Evolutionary conservation across 2,797 vertebrate genomes (phyloP).

Genomic region (Melanotaenia parkinsoni): DNA sequence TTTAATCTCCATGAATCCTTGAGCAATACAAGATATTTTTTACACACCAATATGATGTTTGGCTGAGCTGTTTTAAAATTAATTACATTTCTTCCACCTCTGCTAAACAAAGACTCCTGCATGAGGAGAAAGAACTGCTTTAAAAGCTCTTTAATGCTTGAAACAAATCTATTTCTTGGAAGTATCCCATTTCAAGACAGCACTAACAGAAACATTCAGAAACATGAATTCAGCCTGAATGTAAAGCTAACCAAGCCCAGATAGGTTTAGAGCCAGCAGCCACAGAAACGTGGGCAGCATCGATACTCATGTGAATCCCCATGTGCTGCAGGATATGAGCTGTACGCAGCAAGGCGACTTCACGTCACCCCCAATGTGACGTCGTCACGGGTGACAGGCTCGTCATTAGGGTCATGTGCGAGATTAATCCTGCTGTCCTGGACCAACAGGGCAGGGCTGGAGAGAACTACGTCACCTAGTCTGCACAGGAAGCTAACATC

Average conservation of each 20-base stretch:
- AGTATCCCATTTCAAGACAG: neutral
- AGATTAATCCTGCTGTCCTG: constrained; percentile 70
- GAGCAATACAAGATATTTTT: constrained; percentile 48
- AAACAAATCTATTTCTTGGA: constrained; percentile 12
- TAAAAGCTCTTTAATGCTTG: neutral
- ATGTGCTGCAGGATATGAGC: constrained; percentile 59
- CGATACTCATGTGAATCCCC: constrained; percentile 74
- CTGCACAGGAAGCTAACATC: constrained; percentile 24
- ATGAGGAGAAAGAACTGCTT: neutral
- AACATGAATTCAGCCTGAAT: constrained; percentile 49
- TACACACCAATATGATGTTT: constrained; percentile 9
- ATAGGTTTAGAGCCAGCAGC: constrained; percentile 49
- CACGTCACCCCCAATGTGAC: constrained; percentile 72
- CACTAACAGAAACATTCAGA: constrained; percentile 8
- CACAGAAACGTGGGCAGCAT: constrained; percentile 38
- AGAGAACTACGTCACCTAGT: constrained; percentile 28
- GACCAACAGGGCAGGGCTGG: constrained; percentile 46
- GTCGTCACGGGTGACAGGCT: constrained; percentile 69
- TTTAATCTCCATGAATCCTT: constrained; percentile 38
- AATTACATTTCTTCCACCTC: constrained; percentile 6
- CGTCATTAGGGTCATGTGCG: constrained; percentile 60
- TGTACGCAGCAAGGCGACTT: constrained; percentile 53
- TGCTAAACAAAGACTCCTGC: constrained; percentile 3
- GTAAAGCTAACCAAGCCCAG: constrained; percentile 55
- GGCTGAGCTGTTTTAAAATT: constrained; percentile 4